Evolutionary conservation across 1,140 invertebrate genomes (phyloP).

Genomic region (Nasonia vitripennis): DNA sequence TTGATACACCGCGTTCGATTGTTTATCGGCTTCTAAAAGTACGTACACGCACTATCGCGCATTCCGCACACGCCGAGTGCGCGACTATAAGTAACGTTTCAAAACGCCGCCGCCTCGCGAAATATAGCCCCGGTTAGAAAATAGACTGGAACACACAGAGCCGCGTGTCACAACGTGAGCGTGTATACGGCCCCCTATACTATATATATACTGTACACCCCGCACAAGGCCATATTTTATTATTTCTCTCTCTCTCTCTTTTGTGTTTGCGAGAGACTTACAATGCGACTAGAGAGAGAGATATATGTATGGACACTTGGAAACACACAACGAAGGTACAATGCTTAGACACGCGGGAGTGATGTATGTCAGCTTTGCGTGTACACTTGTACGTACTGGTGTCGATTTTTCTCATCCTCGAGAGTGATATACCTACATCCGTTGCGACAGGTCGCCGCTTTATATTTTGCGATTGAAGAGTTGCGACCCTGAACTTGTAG

Average conservation of each 20-base stretch:
- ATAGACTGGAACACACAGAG: not conserved
- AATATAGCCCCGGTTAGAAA: not conserved
- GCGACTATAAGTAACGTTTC: not conserved
- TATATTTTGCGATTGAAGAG: not conserved
- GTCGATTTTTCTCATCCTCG: conserved; percentile 19
- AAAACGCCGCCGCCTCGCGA: not conserved
- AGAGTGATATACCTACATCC: not conserved
- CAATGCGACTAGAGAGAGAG: no score
- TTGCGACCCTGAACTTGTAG: not conserved
- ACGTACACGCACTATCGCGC: no score
- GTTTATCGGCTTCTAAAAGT: not conserved
- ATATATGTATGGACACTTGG: no score
- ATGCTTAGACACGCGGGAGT: not conserved
- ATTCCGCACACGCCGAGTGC: not conserved
- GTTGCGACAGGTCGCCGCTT: not conserved
- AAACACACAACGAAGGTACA: not conserved
- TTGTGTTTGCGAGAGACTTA: not conserved
- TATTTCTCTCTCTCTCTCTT: conserved; percentile 39
- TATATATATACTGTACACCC: not conserved
- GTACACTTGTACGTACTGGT: no score
- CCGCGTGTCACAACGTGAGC: conserved; percentile 9
- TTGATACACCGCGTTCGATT: not conserved
- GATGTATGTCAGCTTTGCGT: not conserved
- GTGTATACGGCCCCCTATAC: not conserved
- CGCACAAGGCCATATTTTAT: conserved; percentile 35